phyloP scores from a whole-genome alignment of 2,113 vertebrate genomes.

The Globicephala melas region DNA sequence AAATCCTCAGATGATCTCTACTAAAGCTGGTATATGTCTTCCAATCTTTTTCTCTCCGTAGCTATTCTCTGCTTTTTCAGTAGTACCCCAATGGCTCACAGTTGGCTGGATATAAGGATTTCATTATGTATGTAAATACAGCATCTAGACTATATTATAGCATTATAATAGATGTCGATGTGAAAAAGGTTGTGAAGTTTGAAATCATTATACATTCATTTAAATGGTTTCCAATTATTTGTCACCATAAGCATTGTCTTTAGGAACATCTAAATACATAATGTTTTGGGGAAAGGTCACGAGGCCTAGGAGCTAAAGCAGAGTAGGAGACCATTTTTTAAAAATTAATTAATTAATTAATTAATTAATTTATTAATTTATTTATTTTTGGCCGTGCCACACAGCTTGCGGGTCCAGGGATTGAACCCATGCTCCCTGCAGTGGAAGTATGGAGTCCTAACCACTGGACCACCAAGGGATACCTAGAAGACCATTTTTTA shows the following conservation, averaged over 20 bases:
- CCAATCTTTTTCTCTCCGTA: neutral
- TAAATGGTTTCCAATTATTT: neutral
- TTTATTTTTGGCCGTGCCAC: too few relatives aligned
- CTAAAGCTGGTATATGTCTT: neutral
- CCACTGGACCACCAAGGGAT: neutral
- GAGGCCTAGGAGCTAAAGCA: neutral
- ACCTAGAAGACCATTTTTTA: neutral
- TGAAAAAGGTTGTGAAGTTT: neutral
- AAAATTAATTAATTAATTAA: too few relatives aligned
- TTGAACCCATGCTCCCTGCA: neutral
- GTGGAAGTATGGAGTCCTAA: neutral
- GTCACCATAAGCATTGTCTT: neutral
- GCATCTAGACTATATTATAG: neutral
- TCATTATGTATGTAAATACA: neutral
- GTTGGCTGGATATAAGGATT: neutral
- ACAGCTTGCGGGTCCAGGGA: neutral
- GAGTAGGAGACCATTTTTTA: too few relatives aligned
- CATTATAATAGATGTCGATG: neutral
- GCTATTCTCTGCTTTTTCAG: neutral
- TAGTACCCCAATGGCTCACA: neutral
- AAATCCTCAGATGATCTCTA: neutral
- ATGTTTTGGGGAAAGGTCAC: neutral
- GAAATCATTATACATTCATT: neutral
- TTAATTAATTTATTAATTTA: too few relatives aligned
- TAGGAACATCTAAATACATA: neutral